phyloP scores from a whole-genome alignment of 92 coral and sea anemone genomes.

The Paramuricea clavata region DNA sequence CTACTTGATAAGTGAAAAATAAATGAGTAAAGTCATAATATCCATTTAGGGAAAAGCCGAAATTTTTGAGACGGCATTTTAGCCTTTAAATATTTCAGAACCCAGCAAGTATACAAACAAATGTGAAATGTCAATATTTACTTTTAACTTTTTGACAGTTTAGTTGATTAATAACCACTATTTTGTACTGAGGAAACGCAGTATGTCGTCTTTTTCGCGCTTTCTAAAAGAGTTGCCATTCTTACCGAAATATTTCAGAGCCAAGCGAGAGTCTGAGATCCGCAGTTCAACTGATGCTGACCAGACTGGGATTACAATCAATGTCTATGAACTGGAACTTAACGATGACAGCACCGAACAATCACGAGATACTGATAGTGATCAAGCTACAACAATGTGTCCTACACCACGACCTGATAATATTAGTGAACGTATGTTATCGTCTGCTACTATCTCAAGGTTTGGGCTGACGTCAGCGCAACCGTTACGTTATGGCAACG shows the following conservation, averaged over 20 bases:
- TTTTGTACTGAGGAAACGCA: neutral
- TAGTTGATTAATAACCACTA: neutral
- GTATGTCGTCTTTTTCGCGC: slow-evolving; percentile 45
- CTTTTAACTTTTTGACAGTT: neutral
- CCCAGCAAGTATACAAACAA: too few relatives aligned
- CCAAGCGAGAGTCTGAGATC: neutral
- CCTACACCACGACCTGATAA: neutral
- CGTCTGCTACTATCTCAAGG: slow-evolving; percentile 31
- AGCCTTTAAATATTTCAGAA: too few relatives aligned
- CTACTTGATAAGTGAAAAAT: too few relatives aligned
- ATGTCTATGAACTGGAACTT: slow-evolving; percentile 38
- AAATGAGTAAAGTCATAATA: too few relatives aligned
- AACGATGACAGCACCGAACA: neutral
- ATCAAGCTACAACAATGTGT: neutral
- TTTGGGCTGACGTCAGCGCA: slow-evolving; percentile 23
- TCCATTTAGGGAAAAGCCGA: too few relatives aligned
- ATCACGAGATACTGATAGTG: neutral
- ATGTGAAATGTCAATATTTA: neutral
- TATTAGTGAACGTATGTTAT: neutral
- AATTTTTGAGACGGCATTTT: too few relatives aligned
- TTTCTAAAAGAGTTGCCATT: slow-evolving; percentile 44
- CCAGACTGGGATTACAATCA: slow-evolving; percentile 17
- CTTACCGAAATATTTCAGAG: slow-evolving; percentile 28
- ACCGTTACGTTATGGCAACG: slow-evolving; percentile 60
- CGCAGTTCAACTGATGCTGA: neutral